phyloP scores from a whole-genome alignment of 2,797 vertebrate genomes.

The Ptychadena robeensis region DNA sequence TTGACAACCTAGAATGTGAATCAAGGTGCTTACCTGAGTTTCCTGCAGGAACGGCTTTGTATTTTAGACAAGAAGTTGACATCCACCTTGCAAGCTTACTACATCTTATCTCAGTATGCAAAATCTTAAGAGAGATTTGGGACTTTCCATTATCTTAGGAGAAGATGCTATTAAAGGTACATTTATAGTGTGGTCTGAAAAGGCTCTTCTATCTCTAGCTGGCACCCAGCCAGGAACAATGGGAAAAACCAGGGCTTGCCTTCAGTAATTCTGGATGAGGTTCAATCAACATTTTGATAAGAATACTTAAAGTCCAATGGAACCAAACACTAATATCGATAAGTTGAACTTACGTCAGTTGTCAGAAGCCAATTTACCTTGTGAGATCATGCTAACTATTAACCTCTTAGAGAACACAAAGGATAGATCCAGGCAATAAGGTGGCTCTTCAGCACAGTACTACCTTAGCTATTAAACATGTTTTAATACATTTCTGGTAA shows the following conservation, averaged over 20 bases:
- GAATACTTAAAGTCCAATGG: background rate
- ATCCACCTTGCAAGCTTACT: background rate
- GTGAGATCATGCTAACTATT: background rate
- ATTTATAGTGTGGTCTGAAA: background rate
- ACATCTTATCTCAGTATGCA: background rate
- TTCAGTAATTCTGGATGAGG: background rate
- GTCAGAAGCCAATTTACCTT: no score
- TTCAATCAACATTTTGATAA: background rate
- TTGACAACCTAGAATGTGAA: no score
- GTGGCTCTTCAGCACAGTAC: no score
- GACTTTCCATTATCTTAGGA: background rate
- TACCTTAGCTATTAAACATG: no score
- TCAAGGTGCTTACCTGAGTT: background rate
- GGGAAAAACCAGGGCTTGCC: slow-evolving; percentile 23
- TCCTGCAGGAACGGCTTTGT: background rate
- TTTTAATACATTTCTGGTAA: no score
- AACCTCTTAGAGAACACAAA: background rate
- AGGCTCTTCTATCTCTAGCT: background rate
- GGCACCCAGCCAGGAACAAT: background rate
- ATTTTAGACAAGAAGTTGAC: background rate
- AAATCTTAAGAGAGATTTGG: background rate
- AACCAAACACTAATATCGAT: background rate
- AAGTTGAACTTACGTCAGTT: background rate
- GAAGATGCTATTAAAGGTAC: background rate
- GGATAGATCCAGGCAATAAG: no score